phyloP scores from a whole-genome alignment of 2,888 invertebrate genomes.

The Trileptium ribeirensis region DNA sequence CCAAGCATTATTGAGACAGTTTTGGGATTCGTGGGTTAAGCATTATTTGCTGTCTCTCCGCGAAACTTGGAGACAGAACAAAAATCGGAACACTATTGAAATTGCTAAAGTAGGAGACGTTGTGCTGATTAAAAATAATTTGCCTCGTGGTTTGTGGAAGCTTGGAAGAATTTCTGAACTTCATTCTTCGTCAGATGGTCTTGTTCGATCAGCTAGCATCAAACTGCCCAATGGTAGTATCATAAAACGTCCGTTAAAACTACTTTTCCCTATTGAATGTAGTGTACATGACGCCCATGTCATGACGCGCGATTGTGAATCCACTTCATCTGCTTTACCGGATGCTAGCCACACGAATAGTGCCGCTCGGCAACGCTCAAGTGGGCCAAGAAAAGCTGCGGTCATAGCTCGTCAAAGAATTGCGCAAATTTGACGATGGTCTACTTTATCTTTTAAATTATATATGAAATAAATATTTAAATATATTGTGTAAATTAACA shows the following conservation, averaged over 20 bases:
- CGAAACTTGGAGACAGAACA: not conserved
- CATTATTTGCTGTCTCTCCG: not conserved
- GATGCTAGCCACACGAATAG: not conserved
- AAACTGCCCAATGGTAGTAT: not conserved
- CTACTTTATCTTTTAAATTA: too few species aligned
- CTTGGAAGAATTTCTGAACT: not conserved
- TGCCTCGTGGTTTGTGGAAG: not conserved
- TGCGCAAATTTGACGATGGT: too few species aligned
- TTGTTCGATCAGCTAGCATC: not conserved
- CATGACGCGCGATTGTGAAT: not conserved
- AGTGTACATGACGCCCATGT: not conserved
- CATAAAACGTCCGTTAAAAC: not conserved
- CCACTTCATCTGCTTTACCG: not conserved
- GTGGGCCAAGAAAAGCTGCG: not conserved
- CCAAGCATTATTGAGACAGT: not conserved
- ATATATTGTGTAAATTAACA: too few species aligned
- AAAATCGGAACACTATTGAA: not conserved
- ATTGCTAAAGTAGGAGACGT: not conserved
- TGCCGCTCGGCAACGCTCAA: not conserved
- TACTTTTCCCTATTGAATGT: not conserved
- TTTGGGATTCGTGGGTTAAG: not conserved
- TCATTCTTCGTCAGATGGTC: not conserved
- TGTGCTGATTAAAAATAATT: not conserved
- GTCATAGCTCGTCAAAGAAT: not conserved
- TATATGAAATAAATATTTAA: too few species aligned